Base-by-base conservation (phyloP, 1,140 invertebrate species). In the Aphidius ervi region DNA sequence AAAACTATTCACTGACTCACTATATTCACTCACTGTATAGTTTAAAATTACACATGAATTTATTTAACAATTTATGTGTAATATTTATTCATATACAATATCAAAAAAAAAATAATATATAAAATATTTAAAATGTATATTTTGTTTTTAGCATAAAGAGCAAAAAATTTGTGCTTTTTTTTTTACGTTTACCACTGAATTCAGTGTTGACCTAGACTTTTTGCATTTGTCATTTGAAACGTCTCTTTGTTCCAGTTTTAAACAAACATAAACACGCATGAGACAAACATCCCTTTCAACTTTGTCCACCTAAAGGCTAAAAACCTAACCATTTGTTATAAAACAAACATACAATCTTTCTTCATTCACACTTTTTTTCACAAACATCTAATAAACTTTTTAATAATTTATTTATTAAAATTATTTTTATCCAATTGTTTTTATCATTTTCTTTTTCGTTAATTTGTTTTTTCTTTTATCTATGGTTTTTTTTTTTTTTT, bases 221-320 rank as follows among this genome's bases (percentile, higher is more conserved):
- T 64, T 62, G 65, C 69, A 68, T 71, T 70, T 70, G 68, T 71
- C 70, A 70, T 68, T 61, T 64, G 66, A 68, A 66, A 69, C 4
- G 2, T 65, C 65, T 68, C 63, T 71, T 70, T 70, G 68, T 71
- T 70, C 63, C 64, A 61, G 56, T 59, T 63, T 63, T 63, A 67
- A 71, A 68, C 67, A 70, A 66, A 67, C 63, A 62, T 50, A 16
- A 55, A n/a, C 23, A 31, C 20, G 42, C 53, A 10, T 5, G 41
- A 10, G 31, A 37, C 42, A 45, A n/a, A 53, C 52, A 9, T 49
- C n/a, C 20, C 40, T 53, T 23, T 50, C 6, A 40, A 37, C 37
- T 8, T 7, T 50, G 20, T 50, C 9, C 20, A 48, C n/a, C 5
- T 48, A 3, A n/a, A 48, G 4, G 4, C 4, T 1, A 2, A 23